A percentile compares a stretch with the other conserved stretches of the same genome.
phyloP scores from a whole-genome alignment of 2,888 invertebrate species.

The Drosophila peninsularis region DNA sequence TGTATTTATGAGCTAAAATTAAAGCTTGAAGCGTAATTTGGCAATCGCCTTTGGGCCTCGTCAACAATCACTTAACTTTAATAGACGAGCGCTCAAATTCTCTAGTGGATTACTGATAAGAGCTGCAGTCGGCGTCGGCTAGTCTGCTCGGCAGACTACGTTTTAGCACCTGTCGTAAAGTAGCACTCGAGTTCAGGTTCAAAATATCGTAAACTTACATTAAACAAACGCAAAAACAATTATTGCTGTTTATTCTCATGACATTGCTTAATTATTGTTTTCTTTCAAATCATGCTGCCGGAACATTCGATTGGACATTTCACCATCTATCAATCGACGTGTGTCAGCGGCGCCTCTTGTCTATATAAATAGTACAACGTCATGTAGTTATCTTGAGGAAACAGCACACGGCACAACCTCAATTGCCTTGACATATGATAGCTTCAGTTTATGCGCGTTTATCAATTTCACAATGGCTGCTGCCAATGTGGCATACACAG shows the following conservation, averaged over 20 bases:
- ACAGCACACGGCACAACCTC: slow-evolving; percentile 52
- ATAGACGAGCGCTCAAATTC: slow-evolving; percentile 5
- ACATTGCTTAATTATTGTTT: slow-evolving; percentile 1
- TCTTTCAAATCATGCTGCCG: slow-evolving; percentile 6
- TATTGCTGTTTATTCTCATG: not conserved
- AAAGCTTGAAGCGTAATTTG: slow-evolving; percentile 32
- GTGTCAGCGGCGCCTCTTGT: slow-evolving; percentile 12
- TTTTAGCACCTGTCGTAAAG: slow-evolving; percentile 23
- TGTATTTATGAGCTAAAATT: slow-evolving; percentile 3
- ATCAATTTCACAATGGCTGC: slow-evolving; percentile 66
- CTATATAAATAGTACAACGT: not conserved
- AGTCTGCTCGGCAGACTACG: slow-evolving; percentile 27
- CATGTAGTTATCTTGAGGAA: slow-evolving; percentile 25
- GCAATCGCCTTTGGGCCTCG: slow-evolving; percentile 19
- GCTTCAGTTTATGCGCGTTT: slow-evolving; percentile 21
- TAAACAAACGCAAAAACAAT: not conserved
- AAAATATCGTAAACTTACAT: not conserved
- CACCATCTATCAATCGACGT: slow-evolving; percentile 24
- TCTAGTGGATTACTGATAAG: slow-evolving; percentile 34
- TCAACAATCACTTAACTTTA: slow-evolving; percentile 29
- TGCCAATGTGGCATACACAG: slow-evolving; percentile 23
- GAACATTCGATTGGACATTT: slow-evolving; percentile 44
- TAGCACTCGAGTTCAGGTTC: slow-evolving; percentile 2
- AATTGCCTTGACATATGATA: slow-evolving; percentile 19
- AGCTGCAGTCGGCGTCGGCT: slow-evolving; percentile 30